phyloP scores from a whole-genome alignment of 1,140 invertebrate genomes.

The Stenopsyche tienmushanensis region DNA sequence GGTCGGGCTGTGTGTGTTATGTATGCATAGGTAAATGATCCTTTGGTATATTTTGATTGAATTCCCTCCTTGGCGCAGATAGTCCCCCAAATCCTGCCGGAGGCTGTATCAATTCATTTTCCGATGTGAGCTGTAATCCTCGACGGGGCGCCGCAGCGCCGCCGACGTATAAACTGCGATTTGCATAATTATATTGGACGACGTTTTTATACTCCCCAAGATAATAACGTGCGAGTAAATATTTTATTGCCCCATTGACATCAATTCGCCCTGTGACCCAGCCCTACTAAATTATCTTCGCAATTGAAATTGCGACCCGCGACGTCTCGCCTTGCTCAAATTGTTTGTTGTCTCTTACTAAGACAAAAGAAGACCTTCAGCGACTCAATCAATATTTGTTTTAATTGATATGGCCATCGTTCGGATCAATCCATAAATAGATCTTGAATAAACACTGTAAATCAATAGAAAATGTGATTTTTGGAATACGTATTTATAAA shows the following conservation, averaged over 20 bases:
- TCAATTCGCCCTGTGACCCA: too few species aligned
- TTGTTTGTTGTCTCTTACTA: too few species aligned
- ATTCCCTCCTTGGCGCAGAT: slow-evolving; percentile 2
- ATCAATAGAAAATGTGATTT: too few species aligned
- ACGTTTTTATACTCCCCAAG: slow-evolving; percentile 28
- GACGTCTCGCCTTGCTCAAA: too few species aligned
- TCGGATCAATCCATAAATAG: too few species aligned
- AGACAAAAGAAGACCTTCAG: too few species aligned
- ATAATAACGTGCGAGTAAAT: not conserved
- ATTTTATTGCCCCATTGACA: slow-evolving; percentile 22
- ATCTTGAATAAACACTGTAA: too few species aligned
- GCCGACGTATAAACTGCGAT: slow-evolving; percentile 24
- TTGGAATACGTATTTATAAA: too few species aligned
- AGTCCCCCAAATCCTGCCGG: not conserved
- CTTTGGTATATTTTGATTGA: slow-evolving; percentile 24
- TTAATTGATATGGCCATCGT: too few species aligned
- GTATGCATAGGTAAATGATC: not conserved
- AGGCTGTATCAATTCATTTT: slow-evolving; percentile 20
- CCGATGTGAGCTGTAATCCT: not conserved
- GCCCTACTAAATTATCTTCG: too few species aligned
- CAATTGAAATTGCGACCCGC: too few species aligned
- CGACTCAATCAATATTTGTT: too few species aligned
- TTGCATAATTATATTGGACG: slow-evolving; percentile 35
- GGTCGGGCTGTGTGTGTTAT: not conserved
- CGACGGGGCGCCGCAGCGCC: not conserved